Evolutionary conservation across 2,113 vertebrate species (phyloP).

Genomic region (Zapornia atra): DNA sequence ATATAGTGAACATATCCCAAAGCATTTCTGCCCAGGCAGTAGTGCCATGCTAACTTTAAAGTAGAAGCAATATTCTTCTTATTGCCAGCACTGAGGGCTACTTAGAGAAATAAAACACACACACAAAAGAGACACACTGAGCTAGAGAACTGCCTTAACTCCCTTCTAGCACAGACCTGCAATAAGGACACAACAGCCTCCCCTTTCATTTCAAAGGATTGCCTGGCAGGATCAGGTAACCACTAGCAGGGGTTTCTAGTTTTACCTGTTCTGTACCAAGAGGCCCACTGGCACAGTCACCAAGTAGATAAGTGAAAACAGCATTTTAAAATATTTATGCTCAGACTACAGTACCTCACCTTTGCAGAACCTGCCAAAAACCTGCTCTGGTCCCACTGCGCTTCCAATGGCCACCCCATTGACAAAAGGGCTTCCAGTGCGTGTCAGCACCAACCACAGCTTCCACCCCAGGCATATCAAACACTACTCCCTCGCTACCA

Average conservation of each 20-base stretch:
- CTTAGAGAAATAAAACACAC: neutral
- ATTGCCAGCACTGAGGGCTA: neutral
- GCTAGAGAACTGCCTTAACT: neutral
- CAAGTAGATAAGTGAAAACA: neutral
- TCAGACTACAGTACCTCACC: too few species aligned
- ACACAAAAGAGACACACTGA: neutral
- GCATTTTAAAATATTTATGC: rapidly evolving
- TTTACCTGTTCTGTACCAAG: neutral
- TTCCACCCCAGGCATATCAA: rapidly evolving
- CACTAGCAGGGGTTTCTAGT: rapidly evolving
- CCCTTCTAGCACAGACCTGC: neutral
- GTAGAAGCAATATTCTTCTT: neutral
- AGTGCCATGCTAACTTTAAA: neutral
- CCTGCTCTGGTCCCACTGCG: neutral
- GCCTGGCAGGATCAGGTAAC: neutral
- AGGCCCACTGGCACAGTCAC: neutral
- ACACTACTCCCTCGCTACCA: neutral
- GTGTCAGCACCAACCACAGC: rapidly evolving
- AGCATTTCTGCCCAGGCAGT: neutral
- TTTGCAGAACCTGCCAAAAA: neutral
- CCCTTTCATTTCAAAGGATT: neutral
- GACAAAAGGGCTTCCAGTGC: rapidly evolving
- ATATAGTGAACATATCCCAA: neutral
- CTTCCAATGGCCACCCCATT: rapidly evolving
- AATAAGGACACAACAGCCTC: rapidly evolving